A percentile compares a stretch with the other conserved stretches of the same genome.
Conservation (phyloP, 1,140 invertebrate species). For the Antheraea mylitta region DNA sequence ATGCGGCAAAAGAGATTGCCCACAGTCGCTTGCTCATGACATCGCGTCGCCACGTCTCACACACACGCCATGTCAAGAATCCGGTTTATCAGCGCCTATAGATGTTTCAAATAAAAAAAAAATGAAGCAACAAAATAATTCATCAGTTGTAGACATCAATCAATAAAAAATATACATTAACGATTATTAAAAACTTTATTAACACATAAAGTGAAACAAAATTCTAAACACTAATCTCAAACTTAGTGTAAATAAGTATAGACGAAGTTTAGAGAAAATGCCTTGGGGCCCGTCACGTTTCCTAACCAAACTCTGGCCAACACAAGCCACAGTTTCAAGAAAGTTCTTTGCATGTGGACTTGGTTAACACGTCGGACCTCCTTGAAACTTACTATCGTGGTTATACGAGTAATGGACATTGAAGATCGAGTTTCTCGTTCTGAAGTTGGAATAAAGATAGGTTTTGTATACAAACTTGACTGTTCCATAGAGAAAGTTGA, state of each 20-base stretch:
- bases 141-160: no score
- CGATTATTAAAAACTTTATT: no score
- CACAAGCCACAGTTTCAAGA: slow-evolving; percentile 16
- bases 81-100: no score
- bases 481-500: neutral
- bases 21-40: no score
- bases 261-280: slow-evolving; percentile 9
- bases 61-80: no score
- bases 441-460: neutral
- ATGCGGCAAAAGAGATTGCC: no score
- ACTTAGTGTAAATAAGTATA: slow-evolving; percentile 16
- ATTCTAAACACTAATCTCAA: slow-evolving; percentile 8
- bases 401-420: slow-evolving; percentile 18
- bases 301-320: slow-evolving; percentile 14
- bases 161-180: no score
- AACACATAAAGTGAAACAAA: neutral
- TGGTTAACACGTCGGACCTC: slow-evolving; percentile 11
- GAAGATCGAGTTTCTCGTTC: slow-evolving; percentile 9
- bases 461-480: slow-evolving; percentile 2
- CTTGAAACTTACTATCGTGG: slow-evolving; percentile 16
- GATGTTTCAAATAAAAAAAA: no score
- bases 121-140: no score
- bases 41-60: no score
- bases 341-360: slow-evolving; percentile 22
- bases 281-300: slow-evolving; percentile 20